Evolutionary conservation across 1,140 invertebrate species (phyloP).

Genomic region (Drosophila albomicans): DNA sequence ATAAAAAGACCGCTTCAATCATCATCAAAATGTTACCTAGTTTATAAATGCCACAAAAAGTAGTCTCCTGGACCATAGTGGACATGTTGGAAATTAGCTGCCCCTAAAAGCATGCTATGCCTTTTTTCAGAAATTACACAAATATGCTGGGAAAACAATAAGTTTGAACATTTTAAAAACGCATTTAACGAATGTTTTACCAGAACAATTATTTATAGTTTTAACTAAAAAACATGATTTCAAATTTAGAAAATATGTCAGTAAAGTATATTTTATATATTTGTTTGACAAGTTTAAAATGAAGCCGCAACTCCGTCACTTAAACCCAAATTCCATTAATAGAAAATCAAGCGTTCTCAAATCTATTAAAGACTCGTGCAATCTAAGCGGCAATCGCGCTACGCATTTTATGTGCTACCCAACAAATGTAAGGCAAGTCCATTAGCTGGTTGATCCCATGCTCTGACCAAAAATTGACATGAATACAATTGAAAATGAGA

Average conservation of each 20-base stretch:
- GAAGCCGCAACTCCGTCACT: not conserved
- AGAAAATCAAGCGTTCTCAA: not conserved
- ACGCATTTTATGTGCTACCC: not conserved
- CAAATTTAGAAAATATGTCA: too few species aligned
- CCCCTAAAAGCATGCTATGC: not conserved
- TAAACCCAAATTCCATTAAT: not conserved
- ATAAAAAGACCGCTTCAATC: not conserved
- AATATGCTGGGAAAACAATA: not conserved
- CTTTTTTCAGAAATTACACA: not conserved
- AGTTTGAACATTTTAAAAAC: too few species aligned
- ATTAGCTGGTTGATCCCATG: conserved; percentile 16
- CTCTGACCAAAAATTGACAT: conserved; percentile 6
- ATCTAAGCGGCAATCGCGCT: conserved; percentile 2
- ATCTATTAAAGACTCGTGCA: conserved; percentile 17
- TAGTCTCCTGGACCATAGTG: too few species aligned
- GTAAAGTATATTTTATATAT: too few species aligned
- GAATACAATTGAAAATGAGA: conserved; percentile 2
- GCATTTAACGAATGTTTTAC: too few species aligned
- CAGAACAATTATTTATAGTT: too few species aligned
- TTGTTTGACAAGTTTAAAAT: too few species aligned
- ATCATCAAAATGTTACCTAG: not conserved
- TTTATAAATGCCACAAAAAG: too few species aligned
- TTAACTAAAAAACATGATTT: too few species aligned
- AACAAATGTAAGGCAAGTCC: conserved; percentile 10
- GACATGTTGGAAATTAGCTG: not conserved